These are phyloP conservation scores for Enhydra lutris DNA, from an alignment of 2,113 vertebrate species.

Conservation along the genomic window DNA sequence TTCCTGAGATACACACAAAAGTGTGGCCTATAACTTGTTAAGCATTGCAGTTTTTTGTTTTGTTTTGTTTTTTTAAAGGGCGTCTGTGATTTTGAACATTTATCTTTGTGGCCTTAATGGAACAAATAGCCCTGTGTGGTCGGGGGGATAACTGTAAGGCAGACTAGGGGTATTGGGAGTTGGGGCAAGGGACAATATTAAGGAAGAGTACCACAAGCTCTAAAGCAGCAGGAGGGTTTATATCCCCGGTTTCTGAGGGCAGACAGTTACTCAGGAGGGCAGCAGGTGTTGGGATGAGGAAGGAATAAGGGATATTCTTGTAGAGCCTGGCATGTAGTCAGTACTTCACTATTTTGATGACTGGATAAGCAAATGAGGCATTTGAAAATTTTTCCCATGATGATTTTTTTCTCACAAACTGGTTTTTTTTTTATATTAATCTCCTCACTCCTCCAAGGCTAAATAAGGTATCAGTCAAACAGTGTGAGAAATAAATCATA, in stretches of 20 bases:
- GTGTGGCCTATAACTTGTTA: neutral
- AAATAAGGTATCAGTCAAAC: neutral
- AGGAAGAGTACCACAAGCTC: neutral
- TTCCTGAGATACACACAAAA: neutral
- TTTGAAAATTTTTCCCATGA: neutral
- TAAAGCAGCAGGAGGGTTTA: neutral
- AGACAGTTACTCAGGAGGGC: neutral
- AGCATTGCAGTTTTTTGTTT: neutral
- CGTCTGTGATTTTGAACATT: neutral
- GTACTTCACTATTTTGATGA: neutral
- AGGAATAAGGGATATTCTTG: neutral
- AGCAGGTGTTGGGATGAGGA: neutral
- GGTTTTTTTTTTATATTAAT: neutral
- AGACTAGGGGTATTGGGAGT: neutral
- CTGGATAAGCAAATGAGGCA: neutral
- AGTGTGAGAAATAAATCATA: neutral
- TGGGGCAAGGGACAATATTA: neutral
- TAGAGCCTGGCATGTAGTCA: neutral
- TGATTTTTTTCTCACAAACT: neutral
- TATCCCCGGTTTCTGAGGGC: neutral
- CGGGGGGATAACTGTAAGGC: neutral
- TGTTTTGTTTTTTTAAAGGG: no score
- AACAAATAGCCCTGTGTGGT: neutral
- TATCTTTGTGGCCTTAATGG: neutral
- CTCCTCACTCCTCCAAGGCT: neutral